A percentile compares a stretch with the other conserved stretches of the same genome.
Evolutionary conservation across 2,888 invertebrate species (phyloP).

Genomic region (Liodrosophila aerea): DNA sequence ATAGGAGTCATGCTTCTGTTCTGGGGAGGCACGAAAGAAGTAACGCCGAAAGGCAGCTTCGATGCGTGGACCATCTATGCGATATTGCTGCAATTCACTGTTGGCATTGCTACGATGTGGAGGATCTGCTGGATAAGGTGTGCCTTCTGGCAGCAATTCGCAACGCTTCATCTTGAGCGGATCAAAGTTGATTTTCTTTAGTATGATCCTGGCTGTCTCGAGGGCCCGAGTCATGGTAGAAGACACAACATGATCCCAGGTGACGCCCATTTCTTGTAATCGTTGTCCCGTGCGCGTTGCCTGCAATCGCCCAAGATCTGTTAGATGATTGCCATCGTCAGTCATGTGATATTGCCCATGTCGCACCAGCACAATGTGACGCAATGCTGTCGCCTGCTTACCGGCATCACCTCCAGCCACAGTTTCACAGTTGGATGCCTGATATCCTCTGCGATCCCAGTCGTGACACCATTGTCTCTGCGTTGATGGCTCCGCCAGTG

Average conservation of each 20-base stretch:
- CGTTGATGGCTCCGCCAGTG: neutral
- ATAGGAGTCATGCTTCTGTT: slow-evolving; percentile 91
- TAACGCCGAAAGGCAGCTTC: slow-evolving; percentile 97
- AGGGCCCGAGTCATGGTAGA: slow-evolving; percentile 97
- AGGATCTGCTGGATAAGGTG: slow-evolving; percentile 96
- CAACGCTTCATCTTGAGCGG: slow-evolving; percentile 86
- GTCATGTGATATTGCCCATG: slow-evolving; percentile 96
- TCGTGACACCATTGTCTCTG: slow-evolving; percentile 90
- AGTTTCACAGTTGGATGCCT: slow-evolving; percentile 83
- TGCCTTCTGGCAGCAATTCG: slow-evolving; percentile 93
- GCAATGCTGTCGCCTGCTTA: slow-evolving; percentile 82
- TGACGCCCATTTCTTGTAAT: slow-evolving; percentile 88
- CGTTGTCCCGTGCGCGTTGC: slow-evolving; percentile 93
- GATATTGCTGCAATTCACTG: slow-evolving; percentile 94
- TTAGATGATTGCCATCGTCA: slow-evolving; percentile 89
- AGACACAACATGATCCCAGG: slow-evolving; percentile 90
- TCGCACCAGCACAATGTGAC: slow-evolving; percentile 94
- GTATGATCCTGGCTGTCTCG: slow-evolving; percentile 94
- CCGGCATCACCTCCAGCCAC: slow-evolving; percentile 84
- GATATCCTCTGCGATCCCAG: slow-evolving; percentile 94
- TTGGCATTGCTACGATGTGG: slow-evolving; percentile 91
- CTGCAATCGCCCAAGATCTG: slow-evolving; percentile 91
- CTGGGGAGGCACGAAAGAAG: slow-evolving; percentile 93
- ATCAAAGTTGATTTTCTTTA: slow-evolving; percentile 86
- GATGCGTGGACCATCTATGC: slow-evolving; percentile 94